phyloP scores from a whole-genome alignment of 2,888 invertebrate genomes.

The Cosmia trapezina region DNA sequence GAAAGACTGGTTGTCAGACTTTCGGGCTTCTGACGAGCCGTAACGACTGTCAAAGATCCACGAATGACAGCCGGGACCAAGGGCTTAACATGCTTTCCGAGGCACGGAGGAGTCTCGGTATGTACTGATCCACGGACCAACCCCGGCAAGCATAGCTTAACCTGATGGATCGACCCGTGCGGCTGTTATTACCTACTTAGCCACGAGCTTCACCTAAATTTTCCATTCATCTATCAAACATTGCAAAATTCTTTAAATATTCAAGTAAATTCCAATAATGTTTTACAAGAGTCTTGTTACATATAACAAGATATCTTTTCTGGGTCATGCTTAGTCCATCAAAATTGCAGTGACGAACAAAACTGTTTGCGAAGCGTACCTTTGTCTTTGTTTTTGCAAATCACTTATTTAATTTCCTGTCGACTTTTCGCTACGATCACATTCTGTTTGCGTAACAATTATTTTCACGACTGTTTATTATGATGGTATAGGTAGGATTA shows the following conservation, averaged over 20 bases:
- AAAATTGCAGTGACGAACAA: conserved; percentile 30
- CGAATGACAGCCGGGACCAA: no score
- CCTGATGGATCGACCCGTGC: no score
- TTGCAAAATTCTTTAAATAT: background rate
- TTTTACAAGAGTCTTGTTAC: conserved; percentile 12
- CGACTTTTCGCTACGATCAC: conserved; percentile 39
- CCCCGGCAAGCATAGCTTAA: no score
- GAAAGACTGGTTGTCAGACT: no score
- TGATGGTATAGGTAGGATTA: conserved; percentile 8
- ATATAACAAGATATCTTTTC: conserved; percentile 17
- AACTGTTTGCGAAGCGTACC: conserved; percentile 29
- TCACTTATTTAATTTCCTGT: conserved; percentile 59
- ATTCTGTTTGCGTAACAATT: conserved; percentile 20
- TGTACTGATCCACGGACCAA: no score
- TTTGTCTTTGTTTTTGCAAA: conserved; percentile 44
- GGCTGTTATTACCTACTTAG: no score
- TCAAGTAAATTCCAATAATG: background rate
- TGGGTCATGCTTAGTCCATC: conserved; percentile 43
- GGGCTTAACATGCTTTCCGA: no score
- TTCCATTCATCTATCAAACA: background rate
- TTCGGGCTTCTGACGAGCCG: no score
- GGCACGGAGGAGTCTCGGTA: no score
- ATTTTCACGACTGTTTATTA: conserved; percentile 23
- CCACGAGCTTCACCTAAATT: background rate
- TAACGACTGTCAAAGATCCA: no score